These are phyloP conservation scores for Lymantria dispar DNA, from an alignment of 2,888 invertebrate species.

Conservation along the genomic window DNA sequence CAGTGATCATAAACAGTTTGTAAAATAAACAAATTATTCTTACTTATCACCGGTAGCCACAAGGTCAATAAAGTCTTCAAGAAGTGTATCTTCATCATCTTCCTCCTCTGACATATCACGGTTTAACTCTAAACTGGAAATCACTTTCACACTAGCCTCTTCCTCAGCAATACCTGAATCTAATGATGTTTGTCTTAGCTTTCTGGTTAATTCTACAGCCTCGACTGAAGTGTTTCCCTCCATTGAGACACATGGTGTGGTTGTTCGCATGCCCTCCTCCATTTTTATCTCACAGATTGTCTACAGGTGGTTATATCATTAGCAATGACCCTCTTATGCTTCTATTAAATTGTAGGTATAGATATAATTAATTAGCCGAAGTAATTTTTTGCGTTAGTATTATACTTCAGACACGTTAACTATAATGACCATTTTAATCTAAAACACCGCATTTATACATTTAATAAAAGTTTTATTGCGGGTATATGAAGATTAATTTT, in stretches of 20 bases:
- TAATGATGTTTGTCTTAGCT: constrained; percentile 39
- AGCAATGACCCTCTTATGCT: background rate
- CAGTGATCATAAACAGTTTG: background rate
- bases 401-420: too few species aligned
- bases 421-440: too few species aligned
- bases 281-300: constrained; percentile 35
- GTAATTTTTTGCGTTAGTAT: too few species aligned
- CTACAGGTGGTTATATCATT: constrained; percentile 39
- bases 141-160: constrained; percentile 21
- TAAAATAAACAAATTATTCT: background rate
- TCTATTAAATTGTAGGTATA: background rate
- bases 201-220: constrained; percentile 13
- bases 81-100: constrained; percentile 24
- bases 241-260: constrained; percentile 40
- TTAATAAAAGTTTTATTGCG: too few species aligned
- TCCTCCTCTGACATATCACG: constrained; percentile 48
- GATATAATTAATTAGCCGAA: background rate
- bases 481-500: too few species aligned
- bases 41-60: background rate
- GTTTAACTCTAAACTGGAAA: constrained; percentile 37
- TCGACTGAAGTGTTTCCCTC: constrained; percentile 28
- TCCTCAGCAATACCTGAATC: constrained; percentile 53
- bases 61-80: background rate
- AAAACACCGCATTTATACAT: too few species aligned
- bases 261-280: constrained; percentile 33